phyloP scores from a whole-genome alignment of 2,113 vertebrate genomes.

The Chionis minor region DNA sequence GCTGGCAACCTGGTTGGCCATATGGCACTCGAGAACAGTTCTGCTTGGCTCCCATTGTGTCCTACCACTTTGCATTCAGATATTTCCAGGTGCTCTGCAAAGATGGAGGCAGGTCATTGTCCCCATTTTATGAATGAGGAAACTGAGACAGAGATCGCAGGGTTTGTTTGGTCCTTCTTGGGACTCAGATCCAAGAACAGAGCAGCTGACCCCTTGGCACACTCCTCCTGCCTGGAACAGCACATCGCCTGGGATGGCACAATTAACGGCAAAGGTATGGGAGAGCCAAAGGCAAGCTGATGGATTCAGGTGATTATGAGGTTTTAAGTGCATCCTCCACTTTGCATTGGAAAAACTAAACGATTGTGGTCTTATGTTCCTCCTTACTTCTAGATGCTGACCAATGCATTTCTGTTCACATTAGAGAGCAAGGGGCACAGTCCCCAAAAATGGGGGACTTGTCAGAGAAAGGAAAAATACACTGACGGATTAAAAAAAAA shows the following conservation, averaged over 20 bases:
- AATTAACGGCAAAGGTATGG: background rate
- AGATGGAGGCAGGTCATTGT: background rate
- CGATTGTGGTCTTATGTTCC: background rate
- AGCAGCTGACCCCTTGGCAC: background rate
- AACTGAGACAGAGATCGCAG: background rate
- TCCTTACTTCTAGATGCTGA: background rate
- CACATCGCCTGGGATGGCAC: background rate
- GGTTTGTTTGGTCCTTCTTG: background rate
- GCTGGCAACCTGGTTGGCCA: background rate
- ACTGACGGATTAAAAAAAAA: background rate
- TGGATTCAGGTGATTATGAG: background rate
- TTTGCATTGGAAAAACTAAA: constrained; percentile 32
- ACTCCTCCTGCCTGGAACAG: fast-evolving
- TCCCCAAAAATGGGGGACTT: background rate
- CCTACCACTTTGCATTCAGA: background rate
- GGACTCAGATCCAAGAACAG: background rate
- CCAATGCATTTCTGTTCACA: background rate
- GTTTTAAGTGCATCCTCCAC: background rate
- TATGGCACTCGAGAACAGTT: background rate
- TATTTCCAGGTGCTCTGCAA: constrained; percentile 1
- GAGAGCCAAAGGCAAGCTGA: background rate
- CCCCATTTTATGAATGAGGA: constrained; percentile 20
- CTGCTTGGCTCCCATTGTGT: background rate
- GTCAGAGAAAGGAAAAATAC: background rate
- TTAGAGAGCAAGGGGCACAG: background rate